Percentiles rank a stretch among this genome's conserved stretches.
Conservation (phyloP, 2,888 invertebrate genomes). For the Masnerella sp. region DNA sequence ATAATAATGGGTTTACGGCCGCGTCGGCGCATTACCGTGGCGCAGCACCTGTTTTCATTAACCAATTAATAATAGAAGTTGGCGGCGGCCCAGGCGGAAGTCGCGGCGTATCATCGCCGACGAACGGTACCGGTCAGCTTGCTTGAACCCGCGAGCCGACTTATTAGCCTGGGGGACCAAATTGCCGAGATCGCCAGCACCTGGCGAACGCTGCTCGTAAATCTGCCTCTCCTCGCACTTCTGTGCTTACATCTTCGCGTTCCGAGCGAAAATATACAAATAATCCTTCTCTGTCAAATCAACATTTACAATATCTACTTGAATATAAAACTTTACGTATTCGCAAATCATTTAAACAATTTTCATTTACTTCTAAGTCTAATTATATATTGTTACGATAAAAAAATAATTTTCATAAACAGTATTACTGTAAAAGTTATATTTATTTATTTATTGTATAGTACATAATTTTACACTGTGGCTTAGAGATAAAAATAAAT, state of each 20-base stretch:
- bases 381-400: too few relatives aligned
- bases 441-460: too few relatives aligned
- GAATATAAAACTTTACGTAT: too few relatives aligned
- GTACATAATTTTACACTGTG: too few relatives aligned
- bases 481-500: too few relatives aligned
- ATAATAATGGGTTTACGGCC: conserved; percentile 47
- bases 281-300: too few relatives aligned
- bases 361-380: too few relatives aligned
- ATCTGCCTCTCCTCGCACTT: conserved; percentile 59
- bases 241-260: conserved; percentile 55
- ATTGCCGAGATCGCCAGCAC: conserved; percentile 61
- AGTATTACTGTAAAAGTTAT: too few relatives aligned
- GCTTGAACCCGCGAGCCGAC: conserved; percentile 65
- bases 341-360: too few relatives aligned
- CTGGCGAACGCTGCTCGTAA: conserved; percentile 58
- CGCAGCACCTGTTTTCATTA: conserved; percentile 66
- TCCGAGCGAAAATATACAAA: too few relatives aligned
- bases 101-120: conserved; percentile 59
- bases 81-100: conserved; percentile 66
- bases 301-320: too few relatives aligned
- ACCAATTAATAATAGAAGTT: conserved; percentile 75
- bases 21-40: conserved; percentile 38
- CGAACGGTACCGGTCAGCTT: conserved; percentile 69
- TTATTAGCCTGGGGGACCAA: conserved; percentile 57
- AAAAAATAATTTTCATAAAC: too few relatives aligned